Conservation (phyloP, 2,888 invertebrate genomes). For the Agrilus mali region DNA sequence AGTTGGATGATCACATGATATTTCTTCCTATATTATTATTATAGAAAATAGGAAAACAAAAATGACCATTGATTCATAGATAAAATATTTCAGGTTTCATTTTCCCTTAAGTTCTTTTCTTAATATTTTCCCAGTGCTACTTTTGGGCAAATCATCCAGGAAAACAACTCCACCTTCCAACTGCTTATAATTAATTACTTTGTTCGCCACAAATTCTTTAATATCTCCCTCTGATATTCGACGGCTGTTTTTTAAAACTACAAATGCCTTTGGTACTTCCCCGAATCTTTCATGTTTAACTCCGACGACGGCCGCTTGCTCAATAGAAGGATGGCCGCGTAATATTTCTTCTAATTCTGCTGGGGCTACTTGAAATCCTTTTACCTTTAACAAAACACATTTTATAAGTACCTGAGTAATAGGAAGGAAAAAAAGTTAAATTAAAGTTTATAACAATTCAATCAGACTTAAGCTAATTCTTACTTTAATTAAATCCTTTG, state of each 20-base stretch:
- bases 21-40: no score
- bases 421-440: background rate
- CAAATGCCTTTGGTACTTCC: conserved; percentile 64
- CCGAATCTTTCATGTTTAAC: conserved; percentile 53
- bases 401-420: no score
- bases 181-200: conserved; percentile 66
- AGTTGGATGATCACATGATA: conserved; percentile 57
- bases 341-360: conserved; percentile 73
- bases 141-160: conserved; percentile 44
- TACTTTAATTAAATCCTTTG: conserved; percentile 66
- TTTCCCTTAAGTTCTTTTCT: conserved; percentile 30
- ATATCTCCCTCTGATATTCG: conserved; percentile 42
- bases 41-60: no score
- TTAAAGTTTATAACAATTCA: background rate
- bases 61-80: no score
- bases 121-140: conserved; percentile 47
- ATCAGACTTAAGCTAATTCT: background rate
- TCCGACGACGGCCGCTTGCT: conserved; percentile 76
- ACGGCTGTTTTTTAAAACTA: conserved; percentile 41
- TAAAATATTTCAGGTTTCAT: no score
- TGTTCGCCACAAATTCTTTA: conserved; percentile 45
- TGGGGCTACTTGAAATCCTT: conserved; percentile 68
- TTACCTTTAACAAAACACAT: conserved; percentile 19
- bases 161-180: conserved; percentile 43
- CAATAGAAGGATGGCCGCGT: conserved; percentile 56